phyloP scores from a whole-genome alignment of 1,140 invertebrate genomes.

The Sycophila sp. region DNA sequence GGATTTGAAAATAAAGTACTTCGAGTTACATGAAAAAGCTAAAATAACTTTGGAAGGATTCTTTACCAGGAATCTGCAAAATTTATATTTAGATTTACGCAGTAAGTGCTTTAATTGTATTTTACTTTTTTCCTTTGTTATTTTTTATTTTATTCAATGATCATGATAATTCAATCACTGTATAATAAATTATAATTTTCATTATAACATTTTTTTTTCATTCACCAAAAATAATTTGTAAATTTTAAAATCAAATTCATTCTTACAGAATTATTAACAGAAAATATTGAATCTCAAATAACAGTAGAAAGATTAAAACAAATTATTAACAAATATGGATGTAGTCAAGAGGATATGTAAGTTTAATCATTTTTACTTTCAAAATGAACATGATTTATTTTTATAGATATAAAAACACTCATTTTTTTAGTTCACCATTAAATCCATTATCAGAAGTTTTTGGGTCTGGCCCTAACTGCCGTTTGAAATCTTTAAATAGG shows the following conservation, averaged over 20 bases:
- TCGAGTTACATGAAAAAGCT: conserved; percentile 37
- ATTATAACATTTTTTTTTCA: not conserved
- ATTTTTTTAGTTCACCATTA: conserved; percentile 7
- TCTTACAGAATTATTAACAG: conserved; percentile 50
- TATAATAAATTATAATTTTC: not conserved
- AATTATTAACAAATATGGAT: conserved; percentile 1
- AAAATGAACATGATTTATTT: conserved; percentile 31
- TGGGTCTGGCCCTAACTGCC: not conserved
- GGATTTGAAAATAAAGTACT: conserved; percentile 39
- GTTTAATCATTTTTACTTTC: not conserved
- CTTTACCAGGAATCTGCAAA: conserved; percentile 39
- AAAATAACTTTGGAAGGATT: conserved; percentile 38
- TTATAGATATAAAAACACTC: too few relatives aligned
- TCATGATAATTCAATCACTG: not conserved
- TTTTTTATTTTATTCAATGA: not conserved
- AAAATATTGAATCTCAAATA: conserved; percentile 44
- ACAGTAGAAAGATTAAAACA: conserved; percentile 34
- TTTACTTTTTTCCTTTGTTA: not conserved
- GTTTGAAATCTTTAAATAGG: too few relatives aligned
- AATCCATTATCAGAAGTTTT: not conserved
- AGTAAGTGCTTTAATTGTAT: conserved; percentile 50
- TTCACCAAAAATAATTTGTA: not conserved
- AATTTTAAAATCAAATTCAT: not conserved
- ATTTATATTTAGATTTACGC: conserved; percentile 45
- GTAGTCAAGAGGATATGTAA: conserved; percentile 25